Percentiles rank a stretch among this genome's conserved stretches.
Conservation (phyloP, 2,113 vertebrate genomes). For the Gorsachius goisagi region DNA sequence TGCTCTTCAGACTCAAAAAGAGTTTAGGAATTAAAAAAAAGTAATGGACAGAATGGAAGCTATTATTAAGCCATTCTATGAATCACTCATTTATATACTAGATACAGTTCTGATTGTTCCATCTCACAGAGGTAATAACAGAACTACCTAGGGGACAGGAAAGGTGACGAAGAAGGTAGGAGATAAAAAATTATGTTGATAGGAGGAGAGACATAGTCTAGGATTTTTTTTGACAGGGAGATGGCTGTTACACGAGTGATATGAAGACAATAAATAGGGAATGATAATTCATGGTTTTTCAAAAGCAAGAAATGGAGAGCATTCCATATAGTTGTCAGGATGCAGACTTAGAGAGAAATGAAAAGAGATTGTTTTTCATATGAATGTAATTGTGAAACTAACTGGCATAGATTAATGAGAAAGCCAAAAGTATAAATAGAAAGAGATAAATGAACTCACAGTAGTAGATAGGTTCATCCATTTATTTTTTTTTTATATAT, state of each 20-base stretch:
- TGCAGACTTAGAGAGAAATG: not conserved
- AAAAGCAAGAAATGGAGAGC: not conserved
- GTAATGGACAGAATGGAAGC: not conserved
- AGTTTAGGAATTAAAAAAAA: not conserved
- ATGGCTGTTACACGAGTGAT: not conserved
- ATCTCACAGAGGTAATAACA: not conserved
- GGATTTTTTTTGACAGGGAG: not conserved
- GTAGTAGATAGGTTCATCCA: not conserved
- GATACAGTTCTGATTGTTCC: not conserved
- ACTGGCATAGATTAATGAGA: not conserved
- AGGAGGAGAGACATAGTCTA: not conserved
- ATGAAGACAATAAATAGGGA: not conserved
- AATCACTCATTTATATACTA: not conserved
- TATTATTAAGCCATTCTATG: not conserved
- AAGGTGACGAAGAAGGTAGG: not conserved
- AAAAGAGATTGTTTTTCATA: not conserved
- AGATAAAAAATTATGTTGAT: not conserved
- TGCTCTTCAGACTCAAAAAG: not conserved
- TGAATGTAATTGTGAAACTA: not conserved
- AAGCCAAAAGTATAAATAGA: not conserved
- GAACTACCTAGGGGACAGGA: not conserved
- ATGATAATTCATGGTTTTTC: not conserved
- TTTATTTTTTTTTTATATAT: not conserved
- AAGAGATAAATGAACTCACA: not conserved
- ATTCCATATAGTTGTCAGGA: not conserved